Conservation (phyloP, 2,888 invertebrate species). For the Rugalucina vietnamica region DNA sequence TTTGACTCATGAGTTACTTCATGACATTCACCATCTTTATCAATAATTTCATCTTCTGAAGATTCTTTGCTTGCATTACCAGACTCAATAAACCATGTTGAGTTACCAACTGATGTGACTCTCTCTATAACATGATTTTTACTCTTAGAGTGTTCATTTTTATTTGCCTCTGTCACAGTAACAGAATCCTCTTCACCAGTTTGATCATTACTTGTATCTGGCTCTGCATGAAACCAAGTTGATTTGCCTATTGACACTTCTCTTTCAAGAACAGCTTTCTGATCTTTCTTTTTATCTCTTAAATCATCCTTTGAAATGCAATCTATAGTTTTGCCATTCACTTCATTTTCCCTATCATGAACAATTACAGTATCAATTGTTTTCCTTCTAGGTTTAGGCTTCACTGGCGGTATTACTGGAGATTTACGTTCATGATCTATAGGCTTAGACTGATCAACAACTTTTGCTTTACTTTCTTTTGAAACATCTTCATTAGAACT, state of each 20-base stretch:
- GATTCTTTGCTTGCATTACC: background rate
- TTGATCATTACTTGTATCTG: background rate
- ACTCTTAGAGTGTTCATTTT: background rate
- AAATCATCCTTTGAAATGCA: background rate
- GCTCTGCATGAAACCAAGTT: background rate
- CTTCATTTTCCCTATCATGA: background rate
- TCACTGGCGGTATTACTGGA: slow-evolving; percentile 53
- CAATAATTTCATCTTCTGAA: background rate
- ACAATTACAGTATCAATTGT: slow-evolving; percentile 21
- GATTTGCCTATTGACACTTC: background rate
- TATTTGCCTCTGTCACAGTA: background rate
- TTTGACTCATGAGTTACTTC: background rate
- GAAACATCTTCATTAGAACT: background rate
- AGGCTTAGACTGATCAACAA: background rate
- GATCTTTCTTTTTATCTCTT: background rate
- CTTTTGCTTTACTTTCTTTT: background rate
- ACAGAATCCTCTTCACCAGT: background rate
- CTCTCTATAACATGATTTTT: background rate
- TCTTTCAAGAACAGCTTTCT: background rate
- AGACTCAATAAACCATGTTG: slow-evolving; percentile 42
- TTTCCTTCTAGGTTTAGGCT: slow-evolving; percentile 64
- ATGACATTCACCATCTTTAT: background rate
- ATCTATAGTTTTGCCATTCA: background rate
- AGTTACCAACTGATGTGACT: slow-evolving; percentile 30
- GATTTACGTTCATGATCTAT: slow-evolving; percentile 12